Percentiles rank a stretch among this genome's conserved stretches.
These are phyloP conservation scores for Rhizomys pruinosus DNA, from an alignment of 2,113 vertebrate species.

Conservation along the genomic window DNA sequence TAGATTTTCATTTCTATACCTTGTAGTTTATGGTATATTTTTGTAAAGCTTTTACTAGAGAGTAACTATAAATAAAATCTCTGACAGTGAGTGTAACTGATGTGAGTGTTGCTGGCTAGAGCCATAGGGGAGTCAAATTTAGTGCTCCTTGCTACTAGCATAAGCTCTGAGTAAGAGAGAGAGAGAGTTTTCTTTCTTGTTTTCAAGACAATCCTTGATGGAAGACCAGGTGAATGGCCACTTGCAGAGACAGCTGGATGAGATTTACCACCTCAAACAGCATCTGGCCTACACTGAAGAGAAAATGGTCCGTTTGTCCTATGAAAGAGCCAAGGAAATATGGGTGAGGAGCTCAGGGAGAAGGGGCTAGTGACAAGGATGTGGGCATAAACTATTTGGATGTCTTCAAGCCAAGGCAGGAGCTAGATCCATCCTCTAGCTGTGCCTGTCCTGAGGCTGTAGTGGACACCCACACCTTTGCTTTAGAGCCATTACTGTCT, in stretches of 20 bases:
- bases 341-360: slow-evolving; percentile 66
- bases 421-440: background rate
- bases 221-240: slow-evolving; percentile 58
- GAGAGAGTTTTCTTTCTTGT: slow-evolving; percentile 48
- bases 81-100: background rate
- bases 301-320: slow-evolving; percentile 76
- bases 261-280: slow-evolving; percentile 68
- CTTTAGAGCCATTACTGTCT: rapidly evolving
- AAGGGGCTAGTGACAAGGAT: background rate
- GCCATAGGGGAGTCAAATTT: background rate
- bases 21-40: background rate
- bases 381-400: background rate
- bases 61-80: slow-evolving; percentile 29
- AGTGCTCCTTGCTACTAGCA: background rate
- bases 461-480: background rate
- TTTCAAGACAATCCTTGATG: slow-evolving; percentile 34
- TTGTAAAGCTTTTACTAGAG: background rate
- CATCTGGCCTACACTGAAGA: slow-evolving; percentile 68
- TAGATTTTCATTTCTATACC: background rate
- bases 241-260: slow-evolving; percentile 64
- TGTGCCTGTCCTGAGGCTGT: background rate
- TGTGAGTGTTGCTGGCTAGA: background rate
- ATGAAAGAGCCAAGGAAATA: slow-evolving; percentile 73
- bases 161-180: background rate
- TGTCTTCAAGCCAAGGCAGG: background rate